A percentile compares a stretch with the other conserved stretches of the same genome.
phyloP scores from a whole-genome alignment of 2,888 invertebrate genomes.

The Stomorhina lunata region DNA sequence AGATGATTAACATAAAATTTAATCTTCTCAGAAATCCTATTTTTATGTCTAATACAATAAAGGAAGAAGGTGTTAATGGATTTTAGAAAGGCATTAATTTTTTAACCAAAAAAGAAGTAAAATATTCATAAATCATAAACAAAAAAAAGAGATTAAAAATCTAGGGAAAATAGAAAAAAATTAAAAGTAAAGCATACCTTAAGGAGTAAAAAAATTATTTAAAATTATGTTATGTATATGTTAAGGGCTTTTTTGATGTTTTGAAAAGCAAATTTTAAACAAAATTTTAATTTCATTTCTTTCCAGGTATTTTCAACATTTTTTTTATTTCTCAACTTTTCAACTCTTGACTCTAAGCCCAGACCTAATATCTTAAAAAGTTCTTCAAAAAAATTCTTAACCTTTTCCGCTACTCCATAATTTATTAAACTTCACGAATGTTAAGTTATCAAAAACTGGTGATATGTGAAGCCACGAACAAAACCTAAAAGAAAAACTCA shows the following conservation, averaged over 20 bases:
- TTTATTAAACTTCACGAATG: conserved; percentile 45
- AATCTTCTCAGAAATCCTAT: not conserved
- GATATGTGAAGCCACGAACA: conserved; percentile 62
- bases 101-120: too few species aligned
- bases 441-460: conserved; percentile 59
- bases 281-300: conserved; percentile 14
- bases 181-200: conserved; percentile 1
- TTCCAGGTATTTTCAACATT: conserved; percentile 50
- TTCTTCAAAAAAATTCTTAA: not conserved
- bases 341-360: not conserved
- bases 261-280: not conserved
- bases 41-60: not conserved
- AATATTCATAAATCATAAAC: not conserved
- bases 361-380: not conserved
- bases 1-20: conserved; percentile 15
- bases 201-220: not conserved
- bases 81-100: too few species aligned
- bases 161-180: not conserved
- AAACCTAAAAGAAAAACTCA: conserved; percentile 36
- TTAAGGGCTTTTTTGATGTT: not conserved
- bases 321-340: not conserved
- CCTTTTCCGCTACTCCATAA: conserved; percentile 7
- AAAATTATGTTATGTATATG: not conserved
- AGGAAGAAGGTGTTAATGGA: too few species aligned
- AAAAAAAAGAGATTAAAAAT: not conserved